Percentiles rank a stretch among this genome's conserved stretches.
Evolutionary conservation across 2,888 invertebrate species (phyloP).

Genomic region (Phalera bucephala): DNA sequence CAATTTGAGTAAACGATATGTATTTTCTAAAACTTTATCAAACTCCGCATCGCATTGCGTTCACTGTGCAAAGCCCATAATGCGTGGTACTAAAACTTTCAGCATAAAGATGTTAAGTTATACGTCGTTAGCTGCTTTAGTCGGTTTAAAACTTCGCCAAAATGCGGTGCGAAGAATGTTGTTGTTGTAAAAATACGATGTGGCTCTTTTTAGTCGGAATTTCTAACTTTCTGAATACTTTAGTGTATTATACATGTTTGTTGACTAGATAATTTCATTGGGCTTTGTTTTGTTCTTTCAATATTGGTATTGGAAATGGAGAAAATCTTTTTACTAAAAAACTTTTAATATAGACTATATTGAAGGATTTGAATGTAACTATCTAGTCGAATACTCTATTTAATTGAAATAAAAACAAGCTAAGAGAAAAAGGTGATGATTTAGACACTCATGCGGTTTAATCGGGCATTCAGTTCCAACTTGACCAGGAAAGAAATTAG

Average conservation of each 20-base stretch:
- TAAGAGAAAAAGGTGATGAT: too few species aligned
- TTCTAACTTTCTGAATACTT: conserved; percentile 8
- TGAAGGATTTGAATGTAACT: too few species aligned
- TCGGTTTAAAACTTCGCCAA: conserved; percentile 17
- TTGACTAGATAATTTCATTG: neutral
- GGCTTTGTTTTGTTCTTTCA: conserved; percentile 4
- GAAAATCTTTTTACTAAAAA: too few species aligned
- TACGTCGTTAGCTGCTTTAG: conserved; percentile 20
- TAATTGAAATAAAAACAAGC: too few species aligned
- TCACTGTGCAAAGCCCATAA: conserved; percentile 10
- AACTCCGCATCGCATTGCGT: neutral
- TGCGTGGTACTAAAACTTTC: conserved; percentile 29
- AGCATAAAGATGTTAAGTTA: conserved; percentile 18
- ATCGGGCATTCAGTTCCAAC: too few species aligned
- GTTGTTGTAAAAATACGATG: conserved; percentile 29
- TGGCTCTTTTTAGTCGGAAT: conserved; percentile 9
- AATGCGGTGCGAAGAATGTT: conserved; percentile 23
- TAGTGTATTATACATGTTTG: conserved; percentile 2
- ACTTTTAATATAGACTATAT: too few species aligned
- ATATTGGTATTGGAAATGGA: too few species aligned
- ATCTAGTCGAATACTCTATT: too few species aligned
- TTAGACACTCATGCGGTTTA: too few species aligned
- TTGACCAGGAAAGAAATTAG: too few species aligned
- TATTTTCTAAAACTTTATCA: neutral
- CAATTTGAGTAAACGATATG: too few species aligned